Percentiles rank a stretch among this genome's conserved stretches.
phyloP scores from a whole-genome alignment of 2,888 invertebrate species.

The Sinohyriopsis cumingii region DNA sequence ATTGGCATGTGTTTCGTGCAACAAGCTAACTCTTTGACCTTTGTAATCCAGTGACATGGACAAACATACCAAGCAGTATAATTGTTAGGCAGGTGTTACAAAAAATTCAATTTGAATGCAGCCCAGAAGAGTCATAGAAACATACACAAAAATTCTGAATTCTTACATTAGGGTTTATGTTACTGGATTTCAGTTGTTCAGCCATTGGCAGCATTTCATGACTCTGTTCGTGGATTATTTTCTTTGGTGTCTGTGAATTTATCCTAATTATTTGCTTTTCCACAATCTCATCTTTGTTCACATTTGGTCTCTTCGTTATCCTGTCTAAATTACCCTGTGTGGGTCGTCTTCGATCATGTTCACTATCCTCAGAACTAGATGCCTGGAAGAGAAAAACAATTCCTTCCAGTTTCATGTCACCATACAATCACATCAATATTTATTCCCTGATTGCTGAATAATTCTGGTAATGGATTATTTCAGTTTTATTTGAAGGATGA shows the following conservation, averaged over 20 bases:
- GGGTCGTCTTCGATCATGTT: constrained; percentile 17
- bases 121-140: background rate
- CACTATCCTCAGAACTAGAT: constrained; percentile 10
- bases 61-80: background rate
- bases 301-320: constrained; percentile 16
- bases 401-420: no score
- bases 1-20: no score
- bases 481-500: no score
- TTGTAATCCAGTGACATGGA: no score
- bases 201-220: constrained; percentile 42
- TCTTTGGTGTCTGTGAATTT: constrained; percentile 43
- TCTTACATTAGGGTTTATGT: constrained; percentile 13
- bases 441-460: no score
- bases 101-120: background rate
- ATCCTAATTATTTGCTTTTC: constrained; percentile 41
- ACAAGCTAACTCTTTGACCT: no score
- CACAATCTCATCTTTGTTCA: constrained; percentile 16
- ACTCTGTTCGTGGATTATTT: constrained; percentile 33
- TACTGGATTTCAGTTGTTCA: constrained; percentile 23
- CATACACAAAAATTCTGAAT: background rate
- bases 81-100: background rate
- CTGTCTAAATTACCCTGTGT: constrained; percentile 24
- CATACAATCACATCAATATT: no score
- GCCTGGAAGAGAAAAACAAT: no score
- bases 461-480: no score